Percentiles rank a stretch among this genome's conserved stretches.
phyloP scores from a whole-genome alignment of 2,888 invertebrate genomes.

The Mythimna pallens region DNA sequence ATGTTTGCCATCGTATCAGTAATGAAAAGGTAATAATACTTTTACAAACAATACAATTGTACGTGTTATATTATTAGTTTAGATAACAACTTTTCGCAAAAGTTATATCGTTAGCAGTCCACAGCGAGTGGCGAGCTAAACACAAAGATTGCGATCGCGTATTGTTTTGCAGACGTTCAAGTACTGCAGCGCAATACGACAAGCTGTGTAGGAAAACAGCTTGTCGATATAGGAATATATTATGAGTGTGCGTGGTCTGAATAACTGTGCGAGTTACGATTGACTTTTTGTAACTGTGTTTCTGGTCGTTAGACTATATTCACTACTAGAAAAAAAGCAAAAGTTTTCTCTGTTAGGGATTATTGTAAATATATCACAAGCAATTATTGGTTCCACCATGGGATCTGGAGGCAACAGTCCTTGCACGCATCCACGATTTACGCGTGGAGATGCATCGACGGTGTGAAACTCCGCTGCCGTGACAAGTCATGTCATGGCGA shows the following conservation, averaged over 20 bases:
- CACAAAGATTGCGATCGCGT: not conserved
- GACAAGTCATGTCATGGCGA: no score
- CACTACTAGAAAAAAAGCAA: not conserved
- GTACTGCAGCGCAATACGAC: not conserved
- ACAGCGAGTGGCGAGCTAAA: constrained; percentile 4
- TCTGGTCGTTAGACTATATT: not conserved
- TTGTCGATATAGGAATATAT: no score
- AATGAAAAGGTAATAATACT: no score
- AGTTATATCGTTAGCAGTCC: constrained; percentile 2
- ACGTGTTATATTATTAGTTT: not conserved
- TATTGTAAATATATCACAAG: no score
- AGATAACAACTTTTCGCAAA: not conserved
- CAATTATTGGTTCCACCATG: not conserved
- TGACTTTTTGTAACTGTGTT: not conserved
- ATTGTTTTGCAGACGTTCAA: constrained; percentile 14
- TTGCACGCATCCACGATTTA: no score
- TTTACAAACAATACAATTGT: no score
- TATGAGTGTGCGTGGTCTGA: not conserved
- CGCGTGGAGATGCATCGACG: no score
- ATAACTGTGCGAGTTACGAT: not conserved
- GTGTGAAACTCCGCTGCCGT: no score
- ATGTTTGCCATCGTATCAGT: no score
- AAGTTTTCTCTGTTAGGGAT: not conserved
- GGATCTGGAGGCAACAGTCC: no score
- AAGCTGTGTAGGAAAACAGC: not conserved